Base-by-base conservation (phyloP, 2,888 invertebrate genomes). In the Ophion obscuratus region DNA sequence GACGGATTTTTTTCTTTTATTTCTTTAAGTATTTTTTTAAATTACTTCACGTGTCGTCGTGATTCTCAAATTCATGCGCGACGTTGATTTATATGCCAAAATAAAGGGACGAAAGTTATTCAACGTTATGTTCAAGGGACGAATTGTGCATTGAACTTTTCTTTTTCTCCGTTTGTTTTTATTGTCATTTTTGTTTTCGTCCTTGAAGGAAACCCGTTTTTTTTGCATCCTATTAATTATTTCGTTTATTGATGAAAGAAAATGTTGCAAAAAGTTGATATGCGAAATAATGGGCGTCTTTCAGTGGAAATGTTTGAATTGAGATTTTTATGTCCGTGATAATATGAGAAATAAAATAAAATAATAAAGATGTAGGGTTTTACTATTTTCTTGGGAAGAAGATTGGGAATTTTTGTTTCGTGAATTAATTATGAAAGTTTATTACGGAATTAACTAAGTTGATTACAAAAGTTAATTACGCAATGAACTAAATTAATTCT, bases 1-100 rank as follows among this genome's bases (percentile, higher is more conserved):
- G 70, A 71, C 24, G 62, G 61, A 74, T 75, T 59, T 61, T 20
- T 27, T 17, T 64, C 47, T 40, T 1, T 3, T 10, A 53, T 76
- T 64, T 61, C 36, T 44, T 64, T 64, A 40, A 14, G 14, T 14
- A 9, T 70, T 24, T 70, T 24, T 70, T 62, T n/a, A 81, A 75
- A 31, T 77, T 66, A 67, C 24, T 73, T 73, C n/a, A 31, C 53
- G 44, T 83, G 87, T 85, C 87, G 86, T 40, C 81, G 27, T 53
- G n/a, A 27, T 83, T 73, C 40, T 71, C 75, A 57, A 59, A 66
- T 74, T 47, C 0, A 76, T 17, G 11, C 20, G 4, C n/a, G 20
- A 80, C 70, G 11, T 66, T 80, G 71, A 80, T 80, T 84, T 80
- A 71, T 66, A 36, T 24, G 66, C 31, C 17, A 31, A 57, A 64